Base-by-base conservation (phyloP, 1,140 invertebrate species). In the Platyscapa corneri region DNA sequence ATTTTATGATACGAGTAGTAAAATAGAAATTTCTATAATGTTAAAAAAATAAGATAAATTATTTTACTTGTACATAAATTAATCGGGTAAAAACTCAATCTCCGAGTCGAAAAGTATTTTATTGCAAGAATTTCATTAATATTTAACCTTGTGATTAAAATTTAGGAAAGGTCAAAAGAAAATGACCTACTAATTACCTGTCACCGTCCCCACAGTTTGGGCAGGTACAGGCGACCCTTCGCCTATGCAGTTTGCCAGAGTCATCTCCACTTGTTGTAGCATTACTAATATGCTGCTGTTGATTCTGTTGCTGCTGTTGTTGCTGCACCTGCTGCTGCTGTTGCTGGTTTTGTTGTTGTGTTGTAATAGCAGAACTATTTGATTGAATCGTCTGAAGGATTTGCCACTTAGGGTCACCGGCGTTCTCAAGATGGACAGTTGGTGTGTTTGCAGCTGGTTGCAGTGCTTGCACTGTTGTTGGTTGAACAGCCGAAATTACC, bases 121-220 rank as follows among this genome's bases (percentile, higher is more conserved):
- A n/a, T n/a, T n/a, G n/a, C n/a, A n/a, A n/a, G n/a, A n/a, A n/a
- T n/a, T n/a, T n/a, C n/a, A n/a, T n/a, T n/a, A n/a, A n/a, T n/a
- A n/a, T n/a, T n/a, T n/a, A n/a, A n/a, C n/a, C n/a, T n/a, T n/a
- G n/a, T n/a, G n/a, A n/a, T n/a, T n/a, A n/a, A n/a, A n/a, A n/a
- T n/a, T n/a, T n/a, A n/a, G n/a, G n/a, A n/a, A n/a, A n/a, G n/a
- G n/a, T n/a, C n/a, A n/a, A n/a, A n/a, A n/a, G n/a, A n/a, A n/a
- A n/a, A n/a, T n/a, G n/a, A n/a, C n/a, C n/a, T n/a, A 60, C 27
- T 56, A 87, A 83, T 82, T 90, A 95, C 95, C 96, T 96, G 90
- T 98, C 97, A 3, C 97, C 97, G 89, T 98, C 97, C 74, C 96
- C 95, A 91, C 98, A 99, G 92, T 99, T 99, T 0, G 98, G 98